These are phyloP conservation scores for Iphiclides podalirius DNA, from an alignment of 2,888 invertebrate species.

Conservation along the genomic window DNA sequence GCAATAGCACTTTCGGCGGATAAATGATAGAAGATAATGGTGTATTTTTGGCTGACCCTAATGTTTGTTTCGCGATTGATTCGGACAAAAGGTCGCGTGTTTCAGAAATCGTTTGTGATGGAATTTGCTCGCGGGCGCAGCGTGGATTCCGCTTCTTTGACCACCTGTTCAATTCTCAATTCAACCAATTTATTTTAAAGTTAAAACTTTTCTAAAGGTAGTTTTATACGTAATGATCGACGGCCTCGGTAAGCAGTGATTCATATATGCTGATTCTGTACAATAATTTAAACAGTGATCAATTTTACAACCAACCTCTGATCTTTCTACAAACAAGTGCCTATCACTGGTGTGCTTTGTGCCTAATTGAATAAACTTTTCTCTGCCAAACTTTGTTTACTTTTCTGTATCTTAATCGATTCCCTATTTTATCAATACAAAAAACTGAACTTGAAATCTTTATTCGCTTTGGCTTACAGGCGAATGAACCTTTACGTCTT, in stretches of 20 bases:
- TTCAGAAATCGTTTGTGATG: slow-evolving; percentile 17
- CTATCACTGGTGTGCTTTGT: slow-evolving; percentile 3
- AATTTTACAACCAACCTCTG: slow-evolving; percentile 48
- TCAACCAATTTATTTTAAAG: too few relatives aligned
- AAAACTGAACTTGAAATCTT: neutral
- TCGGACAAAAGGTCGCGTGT: slow-evolving; percentile 39
- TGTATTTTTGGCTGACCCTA: slow-evolving; percentile 50
- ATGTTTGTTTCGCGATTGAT: slow-evolving; percentile 48
- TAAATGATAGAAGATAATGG: slow-evolving; percentile 45
- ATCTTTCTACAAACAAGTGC: slow-evolving; percentile 19
- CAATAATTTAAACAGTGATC: slow-evolving; percentile 49
- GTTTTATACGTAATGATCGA: slow-evolving; percentile 2
- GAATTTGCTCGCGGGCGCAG: neutral
- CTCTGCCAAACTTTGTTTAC: slow-evolving; percentile 8
- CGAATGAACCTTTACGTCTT: too few relatives aligned
- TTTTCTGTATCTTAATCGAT: slow-evolving; percentile 1
- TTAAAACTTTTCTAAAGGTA: slow-evolving; percentile 1
- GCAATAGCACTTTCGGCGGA: slow-evolving; percentile 30
- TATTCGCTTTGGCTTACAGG: too few relatives aligned
- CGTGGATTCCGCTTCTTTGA: neutral
- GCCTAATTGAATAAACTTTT: slow-evolving; percentile 7
- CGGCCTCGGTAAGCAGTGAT: slow-evolving; percentile 5
- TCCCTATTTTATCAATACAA: neutral
- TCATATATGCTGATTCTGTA: slow-evolving; percentile 3
- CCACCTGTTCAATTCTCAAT: too few relatives aligned